A percentile compares a stretch with the other conserved stretches of the same genome.
These are phyloP conservation scores for Helicoverpa armigera DNA, from an alignment of 1,140 invertebrate species.

Conservation along the genomic window DNA sequence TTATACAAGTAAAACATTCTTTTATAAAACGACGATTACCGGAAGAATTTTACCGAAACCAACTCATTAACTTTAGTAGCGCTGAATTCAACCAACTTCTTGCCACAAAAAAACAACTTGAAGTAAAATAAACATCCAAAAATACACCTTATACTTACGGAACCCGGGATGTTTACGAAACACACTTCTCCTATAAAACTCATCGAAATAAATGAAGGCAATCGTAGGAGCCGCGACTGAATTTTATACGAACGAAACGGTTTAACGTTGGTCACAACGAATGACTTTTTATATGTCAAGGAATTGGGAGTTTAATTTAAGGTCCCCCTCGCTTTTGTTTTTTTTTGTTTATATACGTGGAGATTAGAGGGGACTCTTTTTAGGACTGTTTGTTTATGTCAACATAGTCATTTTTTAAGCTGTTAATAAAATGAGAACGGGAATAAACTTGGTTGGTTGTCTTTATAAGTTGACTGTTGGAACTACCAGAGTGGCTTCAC, in stretches of 20 bases:
- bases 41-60: not conserved
- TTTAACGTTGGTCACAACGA: slow-evolving; percentile 47
- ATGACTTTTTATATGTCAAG: slow-evolving; percentile 46
- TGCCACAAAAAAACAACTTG: slow-evolving; percentile 4
- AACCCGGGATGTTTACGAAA: slow-evolving; percentile 36
- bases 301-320: slow-evolving; percentile 51
- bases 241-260: slow-evolving; percentile 46
- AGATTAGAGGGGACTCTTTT: not conserved
- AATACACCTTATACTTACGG: slow-evolving; percentile 31
- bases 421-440: no score
- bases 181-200: slow-evolving; percentile 53
- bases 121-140: slow-evolving; percentile 33
- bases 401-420: not conserved
- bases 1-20: not conserved
- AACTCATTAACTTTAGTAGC: slow-evolving; percentile 16
- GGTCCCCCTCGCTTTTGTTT: slow-evolving; percentile 11
- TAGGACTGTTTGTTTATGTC: not conserved
- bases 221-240: slow-evolving; percentile 51
- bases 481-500: no score
- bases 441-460: no score
- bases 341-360: not conserved
- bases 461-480: no score
- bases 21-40: not conserved
- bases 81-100: slow-evolving; percentile 19
- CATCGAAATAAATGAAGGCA: slow-evolving; percentile 62